phyloP scores from a whole-genome alignment of 1,140 invertebrate species.

The Hyles vespertilio region DNA sequence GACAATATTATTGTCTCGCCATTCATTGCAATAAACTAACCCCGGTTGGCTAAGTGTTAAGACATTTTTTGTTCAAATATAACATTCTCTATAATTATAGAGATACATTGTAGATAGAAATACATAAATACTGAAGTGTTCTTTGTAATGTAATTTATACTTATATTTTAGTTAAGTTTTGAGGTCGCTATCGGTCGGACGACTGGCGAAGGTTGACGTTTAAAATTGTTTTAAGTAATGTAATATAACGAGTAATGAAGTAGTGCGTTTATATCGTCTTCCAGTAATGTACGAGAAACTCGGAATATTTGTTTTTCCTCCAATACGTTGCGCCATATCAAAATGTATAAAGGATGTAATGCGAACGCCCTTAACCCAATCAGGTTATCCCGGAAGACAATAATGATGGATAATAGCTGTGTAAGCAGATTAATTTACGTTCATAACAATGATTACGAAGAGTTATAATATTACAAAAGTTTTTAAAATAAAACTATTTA shows the following conservation, averaged over 20 bases:
- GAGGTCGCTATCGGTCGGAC: too few relatives aligned
- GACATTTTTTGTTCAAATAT: not conserved
- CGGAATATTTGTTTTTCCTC: slow-evolving; percentile 46
- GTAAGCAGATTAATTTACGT: slow-evolving; percentile 67
- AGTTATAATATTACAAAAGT: slow-evolving; percentile 62
- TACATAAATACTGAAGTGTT: slow-evolving; percentile 14
- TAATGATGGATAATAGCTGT: slow-evolving; percentile 70
- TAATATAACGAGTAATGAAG: slow-evolving; percentile 17
- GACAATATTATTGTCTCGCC: too few relatives aligned
- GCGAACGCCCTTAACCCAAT: slow-evolving; percentile 36
- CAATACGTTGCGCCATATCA: slow-evolving; percentile 36
- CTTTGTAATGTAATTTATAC: slow-evolving; percentile 17
- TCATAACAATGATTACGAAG: slow-evolving; percentile 56
- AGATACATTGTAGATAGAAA: slow-evolving; percentile 13
- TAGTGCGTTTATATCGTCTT: slow-evolving; percentile 69
- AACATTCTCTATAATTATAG: slow-evolving; percentile 1
- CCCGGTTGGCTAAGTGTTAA: too few relatives aligned
- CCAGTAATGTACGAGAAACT: slow-evolving; percentile 61
- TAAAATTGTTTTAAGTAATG: too few relatives aligned
- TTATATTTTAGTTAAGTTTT: not conserved
- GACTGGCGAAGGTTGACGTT: too few relatives aligned
- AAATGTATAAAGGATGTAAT: slow-evolving; percentile 19
- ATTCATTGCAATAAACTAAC: too few relatives aligned
- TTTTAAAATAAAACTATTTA: slow-evolving; percentile 74
- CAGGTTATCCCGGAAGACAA: slow-evolving; percentile 72